These are phyloP conservation scores for Diacarnus erythraeanus DNA, from an alignment of 37 sponge, comb jelly and placozoan species.

Conservation along the genomic window DNA sequence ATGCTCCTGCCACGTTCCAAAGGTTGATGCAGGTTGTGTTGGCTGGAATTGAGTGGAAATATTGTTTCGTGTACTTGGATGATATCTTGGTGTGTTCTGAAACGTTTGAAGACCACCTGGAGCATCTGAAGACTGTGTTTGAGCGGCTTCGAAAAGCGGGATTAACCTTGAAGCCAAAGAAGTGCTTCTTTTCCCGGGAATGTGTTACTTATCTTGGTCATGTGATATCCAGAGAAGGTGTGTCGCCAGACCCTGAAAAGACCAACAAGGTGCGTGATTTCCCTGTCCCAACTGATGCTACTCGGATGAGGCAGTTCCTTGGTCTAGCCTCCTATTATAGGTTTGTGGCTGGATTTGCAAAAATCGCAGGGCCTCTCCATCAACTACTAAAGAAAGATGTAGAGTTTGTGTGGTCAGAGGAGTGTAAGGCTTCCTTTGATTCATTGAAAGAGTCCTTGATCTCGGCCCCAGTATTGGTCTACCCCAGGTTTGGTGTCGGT, in stretches of 20 bases:
- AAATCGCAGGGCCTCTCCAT: conserved; percentile 32
- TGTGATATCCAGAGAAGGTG: conserved; percentile 30
- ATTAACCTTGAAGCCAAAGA: conserved; percentile 30
- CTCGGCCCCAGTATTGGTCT: conserved; percentile 2
- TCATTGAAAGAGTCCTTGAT: neutral
- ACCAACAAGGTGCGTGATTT: neutral
- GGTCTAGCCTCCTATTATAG: conserved; percentile 40
- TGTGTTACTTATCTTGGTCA: conserved; percentile 20
- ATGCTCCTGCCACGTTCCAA: too few species aligned
- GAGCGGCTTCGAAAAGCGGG: conserved; percentile 10
- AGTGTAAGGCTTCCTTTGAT: too few species aligned
- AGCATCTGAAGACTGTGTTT: conserved; percentile 33
- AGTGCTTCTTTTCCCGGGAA: conserved; percentile 12
- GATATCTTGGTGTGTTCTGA: conserved; percentile 39
- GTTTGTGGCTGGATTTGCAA: conserved; percentile 34
- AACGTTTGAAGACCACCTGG: conserved; percentile 30
- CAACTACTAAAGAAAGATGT: conserved; percentile 12
- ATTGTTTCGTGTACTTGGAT: conserved; percentile 61
- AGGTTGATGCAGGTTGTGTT: conserved; percentile 52
- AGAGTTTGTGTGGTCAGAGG: conserved; percentile 5
- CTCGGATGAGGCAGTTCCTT: conserved; percentile 7
- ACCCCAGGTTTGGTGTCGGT: neutral
- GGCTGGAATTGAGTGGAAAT: too few species aligned
- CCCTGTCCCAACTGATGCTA: neutral
- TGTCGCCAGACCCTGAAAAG: conserved; percentile 15